Conservation (phyloP, 2,888 invertebrate genomes). For the Drosophila gaucha region DNA sequence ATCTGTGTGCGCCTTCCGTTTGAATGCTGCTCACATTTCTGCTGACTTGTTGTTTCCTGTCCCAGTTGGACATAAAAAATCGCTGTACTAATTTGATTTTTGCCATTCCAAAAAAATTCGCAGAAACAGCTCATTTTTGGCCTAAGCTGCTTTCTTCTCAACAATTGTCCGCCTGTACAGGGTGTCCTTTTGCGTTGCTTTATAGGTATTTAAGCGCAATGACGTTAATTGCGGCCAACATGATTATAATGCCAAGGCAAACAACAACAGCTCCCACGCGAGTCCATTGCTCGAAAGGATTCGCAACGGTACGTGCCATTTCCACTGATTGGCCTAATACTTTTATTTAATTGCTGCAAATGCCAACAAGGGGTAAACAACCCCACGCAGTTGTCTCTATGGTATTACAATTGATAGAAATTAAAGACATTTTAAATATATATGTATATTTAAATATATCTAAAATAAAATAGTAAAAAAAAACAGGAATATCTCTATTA, state of each 20-base stretch:
- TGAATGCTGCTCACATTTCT: constrained; percentile 54
- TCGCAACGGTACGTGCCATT: constrained; percentile 60
- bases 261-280: constrained; percentile 12
- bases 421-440: background rate
- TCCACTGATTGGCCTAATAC: constrained; percentile 57
- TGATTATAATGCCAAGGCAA: constrained; percentile 27
- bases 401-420: background rate
- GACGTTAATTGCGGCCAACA: constrained; percentile 63
- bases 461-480: background rate
- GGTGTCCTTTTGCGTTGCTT: constrained; percentile 15
- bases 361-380: constrained; percentile 3
- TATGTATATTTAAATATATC: background rate
- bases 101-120: constrained; percentile 17
- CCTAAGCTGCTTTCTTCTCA: background rate
- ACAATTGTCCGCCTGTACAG: constrained; percentile 33
- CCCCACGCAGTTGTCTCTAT: background rate
- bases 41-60: constrained; percentile 67
- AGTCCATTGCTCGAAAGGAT: constrained; percentile 44
- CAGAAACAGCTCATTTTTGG: constrained; percentile 29
- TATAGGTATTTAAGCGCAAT: constrained; percentile 13
- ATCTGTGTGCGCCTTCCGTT: constrained; percentile 13
- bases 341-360: constrained; percentile 25
- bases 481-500: too few relatives aligned
- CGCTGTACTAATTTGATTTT: constrained; percentile 73
- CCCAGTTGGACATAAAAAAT: constrained; percentile 64